Conservation (phyloP, 2,888 invertebrate species). For the Shargacucullia verbasci region DNA sequence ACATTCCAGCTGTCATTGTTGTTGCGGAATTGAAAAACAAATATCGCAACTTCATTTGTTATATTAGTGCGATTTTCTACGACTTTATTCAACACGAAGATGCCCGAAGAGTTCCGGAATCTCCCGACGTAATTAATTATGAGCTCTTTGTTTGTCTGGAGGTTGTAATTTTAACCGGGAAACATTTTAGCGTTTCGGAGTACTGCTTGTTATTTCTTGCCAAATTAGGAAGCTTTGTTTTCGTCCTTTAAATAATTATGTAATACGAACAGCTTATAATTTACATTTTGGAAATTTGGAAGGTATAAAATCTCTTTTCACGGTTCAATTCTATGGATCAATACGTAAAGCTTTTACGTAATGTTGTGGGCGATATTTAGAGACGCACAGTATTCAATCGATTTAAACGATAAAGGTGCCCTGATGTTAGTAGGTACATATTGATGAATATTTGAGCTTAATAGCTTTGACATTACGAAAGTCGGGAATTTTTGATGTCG, state of each 20-base stretch:
- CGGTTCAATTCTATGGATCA: not conserved
- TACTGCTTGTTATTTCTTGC: slow-evolving; percentile 13
- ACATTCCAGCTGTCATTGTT: too few relatives aligned
- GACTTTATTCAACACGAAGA: not conserved
- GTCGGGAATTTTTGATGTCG: slow-evolving; percentile 6
- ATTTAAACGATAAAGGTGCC: slow-evolving; percentile 12
- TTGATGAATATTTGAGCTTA: slow-evolving; percentile 18
- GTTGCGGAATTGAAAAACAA: too few relatives aligned
- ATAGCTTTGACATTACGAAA: slow-evolving; percentile 11
- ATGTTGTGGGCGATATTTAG: not conserved
- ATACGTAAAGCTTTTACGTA: slow-evolving; percentile 12
- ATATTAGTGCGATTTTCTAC: not conserved
- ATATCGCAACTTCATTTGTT: too few relatives aligned
- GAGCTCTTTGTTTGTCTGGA: slow-evolving; percentile 19
- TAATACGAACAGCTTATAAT: slow-evolving; percentile 22
- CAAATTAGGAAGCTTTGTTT: slow-evolving; percentile 23
- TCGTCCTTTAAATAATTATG: slow-evolving; percentile 23
- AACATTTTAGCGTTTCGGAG: slow-evolving; percentile 6
- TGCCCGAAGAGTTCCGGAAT: not conserved
- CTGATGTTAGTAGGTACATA: not conserved
- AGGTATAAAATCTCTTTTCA: slow-evolving; percentile 9
- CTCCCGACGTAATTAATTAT: slow-evolving; percentile 30
- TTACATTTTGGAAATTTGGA: slow-evolving; percentile 13
- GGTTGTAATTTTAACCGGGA: slow-evolving; percentile 22
- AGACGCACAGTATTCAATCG: slow-evolving; percentile 18